phyloP scores from a whole-genome alignment of 1,140 invertebrate species.

The Atta texana region DNA sequence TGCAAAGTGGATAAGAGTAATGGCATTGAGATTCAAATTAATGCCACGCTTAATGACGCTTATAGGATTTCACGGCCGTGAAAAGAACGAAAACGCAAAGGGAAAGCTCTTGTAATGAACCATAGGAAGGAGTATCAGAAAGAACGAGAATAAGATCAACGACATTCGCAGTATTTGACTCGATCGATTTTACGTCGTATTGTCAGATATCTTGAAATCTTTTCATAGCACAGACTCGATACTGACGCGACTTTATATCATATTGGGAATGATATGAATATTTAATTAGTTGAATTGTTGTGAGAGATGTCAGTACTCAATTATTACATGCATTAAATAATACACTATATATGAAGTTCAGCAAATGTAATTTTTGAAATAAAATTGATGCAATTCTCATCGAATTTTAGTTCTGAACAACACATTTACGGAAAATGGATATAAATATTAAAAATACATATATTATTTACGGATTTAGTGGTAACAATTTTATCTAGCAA shows the following conservation, averaged over 20 bases:
- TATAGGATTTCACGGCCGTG: constrained; percentile 52
- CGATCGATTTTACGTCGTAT: not conserved
- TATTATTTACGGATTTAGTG: not conserved
- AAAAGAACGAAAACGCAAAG: constrained; percentile 30
- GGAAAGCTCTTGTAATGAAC: constrained; percentile 34
- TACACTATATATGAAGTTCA: not conserved
- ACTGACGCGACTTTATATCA: not conserved
- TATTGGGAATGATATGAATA: not conserved
- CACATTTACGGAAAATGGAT: constrained; percentile 27
- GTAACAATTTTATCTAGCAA: constrained; percentile 4
- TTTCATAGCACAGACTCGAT: not conserved
- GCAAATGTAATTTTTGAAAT: not conserved
- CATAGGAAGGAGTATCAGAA: constrained; percentile 15
- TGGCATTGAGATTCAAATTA: constrained; percentile 69
- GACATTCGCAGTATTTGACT: not conserved
- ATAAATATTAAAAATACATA: constrained; percentile 42
- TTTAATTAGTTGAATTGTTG: not conserved
- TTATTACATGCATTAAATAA: constrained; percentile 24
- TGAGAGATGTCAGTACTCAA: not conserved
- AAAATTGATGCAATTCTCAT: constrained; percentile 34
- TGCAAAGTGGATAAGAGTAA: constrained; percentile 63
- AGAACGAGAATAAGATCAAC: not conserved
- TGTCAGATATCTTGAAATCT: not conserved
- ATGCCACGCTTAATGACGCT: constrained; percentile 68
- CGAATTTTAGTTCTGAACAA: constrained; percentile 17